phyloP scores from a whole-genome alignment of 2,113 vertebrate species.

The Megaceryle torquata region DNA sequence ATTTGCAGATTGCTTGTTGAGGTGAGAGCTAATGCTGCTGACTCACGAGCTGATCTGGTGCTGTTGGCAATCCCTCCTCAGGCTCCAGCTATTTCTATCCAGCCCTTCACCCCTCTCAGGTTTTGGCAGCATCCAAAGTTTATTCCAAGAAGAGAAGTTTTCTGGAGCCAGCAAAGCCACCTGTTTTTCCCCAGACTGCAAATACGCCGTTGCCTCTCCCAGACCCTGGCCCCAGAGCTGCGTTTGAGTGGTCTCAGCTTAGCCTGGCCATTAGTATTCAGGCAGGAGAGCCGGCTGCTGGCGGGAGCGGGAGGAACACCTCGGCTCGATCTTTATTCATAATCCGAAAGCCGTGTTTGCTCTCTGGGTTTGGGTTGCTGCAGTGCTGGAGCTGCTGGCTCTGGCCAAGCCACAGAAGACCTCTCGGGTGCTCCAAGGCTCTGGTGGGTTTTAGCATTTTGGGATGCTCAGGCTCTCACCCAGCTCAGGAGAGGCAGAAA shows the following conservation, averaged over 20 bases:
- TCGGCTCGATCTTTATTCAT: not conserved
- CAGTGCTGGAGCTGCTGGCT: not conserved
- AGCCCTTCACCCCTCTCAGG: not conserved
- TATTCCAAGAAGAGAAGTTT: slow-evolving; percentile 29
- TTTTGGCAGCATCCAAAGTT: slow-evolving; percentile 37
- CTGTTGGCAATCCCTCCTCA: slow-evolving; percentile 27
- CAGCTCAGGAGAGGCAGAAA: not conserved
- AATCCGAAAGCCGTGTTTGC: not conserved
- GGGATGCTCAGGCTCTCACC: not conserved
- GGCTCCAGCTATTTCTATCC: slow-evolving; percentile 17
- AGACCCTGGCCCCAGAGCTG: not conserved
- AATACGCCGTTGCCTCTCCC: not conserved
- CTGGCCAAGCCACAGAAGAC: not conserved
- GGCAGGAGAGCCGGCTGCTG: not conserved
- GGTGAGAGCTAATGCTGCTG: slow-evolving; percentile 63
- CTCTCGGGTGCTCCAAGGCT: not conserved
- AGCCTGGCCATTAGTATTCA: not conserved
- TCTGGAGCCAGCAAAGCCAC: not conserved
- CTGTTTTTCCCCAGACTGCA: not conserved
- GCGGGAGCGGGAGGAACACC: not conserved
- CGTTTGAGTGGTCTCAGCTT: not conserved
- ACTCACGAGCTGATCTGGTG: slow-evolving; percentile 41
- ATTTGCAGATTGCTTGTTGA: slow-evolving; percentile 60
- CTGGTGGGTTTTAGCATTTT: not conserved
- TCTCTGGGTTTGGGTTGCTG: not conserved